These are phyloP conservation scores for Etheostoma cragini DNA, from an alignment of 2,113 vertebrate genomes.

Conservation along the genomic window DNA sequence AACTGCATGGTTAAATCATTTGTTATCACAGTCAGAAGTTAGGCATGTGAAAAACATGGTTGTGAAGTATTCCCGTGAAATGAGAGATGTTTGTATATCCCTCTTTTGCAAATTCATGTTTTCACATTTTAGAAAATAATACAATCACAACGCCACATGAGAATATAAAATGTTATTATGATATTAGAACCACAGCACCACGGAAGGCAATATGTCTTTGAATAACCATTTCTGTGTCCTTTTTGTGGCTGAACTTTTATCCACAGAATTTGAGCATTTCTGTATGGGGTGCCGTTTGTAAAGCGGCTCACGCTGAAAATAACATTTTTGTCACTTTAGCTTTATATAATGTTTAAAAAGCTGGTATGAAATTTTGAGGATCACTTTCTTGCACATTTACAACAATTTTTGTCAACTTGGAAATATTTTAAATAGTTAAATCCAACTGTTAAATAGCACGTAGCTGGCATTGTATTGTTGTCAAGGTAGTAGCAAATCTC, in stretches of 20 bases:
- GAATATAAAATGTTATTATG: not conserved
- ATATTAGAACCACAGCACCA: not conserved
- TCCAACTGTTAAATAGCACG: too few species aligned
- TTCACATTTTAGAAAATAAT: not conserved
- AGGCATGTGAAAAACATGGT: not conserved
- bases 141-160: not conserved
- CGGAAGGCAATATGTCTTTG: not conserved
- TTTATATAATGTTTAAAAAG: too few species aligned
- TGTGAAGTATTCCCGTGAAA: not conserved
- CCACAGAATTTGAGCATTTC: not conserved
- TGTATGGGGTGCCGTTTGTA: too few species aligned
- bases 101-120: not conserved
- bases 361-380: too few species aligned
- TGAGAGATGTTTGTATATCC: not conserved
- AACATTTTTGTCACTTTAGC: too few species aligned
- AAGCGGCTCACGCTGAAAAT: too few species aligned
- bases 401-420: too few species aligned
- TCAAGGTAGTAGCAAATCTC: too few species aligned
- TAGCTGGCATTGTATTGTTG: too few species aligned
- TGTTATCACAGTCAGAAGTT: not conserved
- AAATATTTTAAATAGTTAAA: too few species aligned
- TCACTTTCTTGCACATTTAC: too few species aligned
- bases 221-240: not conserved
- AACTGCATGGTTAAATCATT: slow-evolving; percentile 21
- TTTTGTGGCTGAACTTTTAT: not conserved